These are phyloP conservation scores for Pissodes strobi DNA, from an alignment of 1,140 invertebrate species.

Conservation along the genomic window DNA sequence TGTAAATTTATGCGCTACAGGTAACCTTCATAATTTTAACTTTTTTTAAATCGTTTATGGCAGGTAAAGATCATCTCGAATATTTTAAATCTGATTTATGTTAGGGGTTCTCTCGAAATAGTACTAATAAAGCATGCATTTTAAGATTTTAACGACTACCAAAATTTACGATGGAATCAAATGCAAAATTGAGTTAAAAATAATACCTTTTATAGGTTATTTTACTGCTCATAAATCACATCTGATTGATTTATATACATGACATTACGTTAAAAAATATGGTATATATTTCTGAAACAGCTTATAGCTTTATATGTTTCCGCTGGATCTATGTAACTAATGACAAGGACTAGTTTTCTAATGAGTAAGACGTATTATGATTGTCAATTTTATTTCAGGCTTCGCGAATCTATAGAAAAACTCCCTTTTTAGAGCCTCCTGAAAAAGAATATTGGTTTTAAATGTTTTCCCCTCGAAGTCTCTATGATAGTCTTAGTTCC, in stretches of 20 bases:
- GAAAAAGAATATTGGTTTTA: too few species aligned
- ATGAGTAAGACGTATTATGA: too few species aligned
- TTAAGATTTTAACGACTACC: constrained; percentile 34
- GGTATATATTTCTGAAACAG: too few species aligned
- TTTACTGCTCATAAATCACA: constrained; percentile 34
- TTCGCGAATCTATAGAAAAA: too few species aligned
- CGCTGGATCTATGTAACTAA: too few species aligned
- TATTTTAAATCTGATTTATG: constrained; percentile 35
- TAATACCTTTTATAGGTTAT: constrained; percentile 31
- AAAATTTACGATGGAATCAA: constrained; percentile 36
- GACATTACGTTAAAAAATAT: too few species aligned
- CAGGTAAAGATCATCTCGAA: constrained; percentile 31
- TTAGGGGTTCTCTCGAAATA: constrained; percentile 32
- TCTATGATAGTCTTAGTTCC: too few species aligned
- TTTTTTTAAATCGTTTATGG: constrained; percentile 31
- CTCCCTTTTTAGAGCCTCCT: too few species aligned
- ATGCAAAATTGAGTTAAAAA: constrained; percentile 38
- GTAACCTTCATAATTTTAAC: constrained; percentile 12
- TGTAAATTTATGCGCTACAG: constrained; percentile 23
- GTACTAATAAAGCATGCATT: constrained; percentile 34
- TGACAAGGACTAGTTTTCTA: too few species aligned
- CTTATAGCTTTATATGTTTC: too few species aligned
- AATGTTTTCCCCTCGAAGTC: too few species aligned
- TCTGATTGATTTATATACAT: constrained; percentile 21
- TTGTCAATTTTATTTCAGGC: too few species aligned